These are phyloP conservation scores for Anoplophora glabripennis DNA, from an alignment of 1,140 invertebrate genomes.

Conservation along the genomic window DNA sequence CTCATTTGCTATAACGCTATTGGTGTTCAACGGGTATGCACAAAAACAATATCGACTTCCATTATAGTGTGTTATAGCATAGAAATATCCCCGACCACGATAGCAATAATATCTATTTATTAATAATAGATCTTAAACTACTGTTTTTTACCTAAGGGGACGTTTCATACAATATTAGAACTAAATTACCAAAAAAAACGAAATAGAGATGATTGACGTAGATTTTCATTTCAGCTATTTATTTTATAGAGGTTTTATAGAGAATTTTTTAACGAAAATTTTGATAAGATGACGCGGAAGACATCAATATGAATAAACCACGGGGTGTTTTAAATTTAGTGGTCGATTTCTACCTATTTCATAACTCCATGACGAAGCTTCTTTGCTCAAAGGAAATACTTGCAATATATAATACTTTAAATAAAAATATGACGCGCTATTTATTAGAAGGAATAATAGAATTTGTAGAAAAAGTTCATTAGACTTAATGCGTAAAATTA, in stretches of 20 bases:
- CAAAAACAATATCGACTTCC: slow-evolving; percentile 39
- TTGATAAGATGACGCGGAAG: slow-evolving; percentile 4
- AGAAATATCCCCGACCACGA: slow-evolving; percentile 37
- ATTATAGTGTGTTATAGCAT: slow-evolving; percentile 21
- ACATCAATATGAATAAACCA: slow-evolving; percentile 17
- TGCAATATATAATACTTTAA: background rate
- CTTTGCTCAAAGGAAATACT: slow-evolving; percentile 7
- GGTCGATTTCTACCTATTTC: slow-evolving; percentile 7
- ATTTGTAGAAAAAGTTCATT: no score
- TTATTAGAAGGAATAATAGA: no score
- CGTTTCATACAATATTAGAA: slow-evolving; percentile 14
- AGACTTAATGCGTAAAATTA: no score
- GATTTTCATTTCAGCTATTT: slow-evolving; percentile 7
- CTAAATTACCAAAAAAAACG: slow-evolving; percentile 18
- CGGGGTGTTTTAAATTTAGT: slow-evolving; percentile 1
- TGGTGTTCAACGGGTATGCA: slow-evolving; percentile 32
- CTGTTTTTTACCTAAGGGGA: slow-evolving; percentile 30
- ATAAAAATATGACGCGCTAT: no score
- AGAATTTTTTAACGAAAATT: slow-evolving; percentile 12
- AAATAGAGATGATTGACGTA: slow-evolving; percentile 21
- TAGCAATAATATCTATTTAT: slow-evolving; percentile 39
- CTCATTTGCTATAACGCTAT: slow-evolving; percentile 23
- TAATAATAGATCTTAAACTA: slow-evolving; percentile 23
- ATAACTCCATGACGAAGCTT: slow-evolving; percentile 9
- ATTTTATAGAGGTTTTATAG: slow-evolving; percentile 8